Evolutionary conservation across 2,888 invertebrate genomes (phyloP), one percentile per base, ranked within the genome.

Genomic region (Nudaria mundana): DNA sequence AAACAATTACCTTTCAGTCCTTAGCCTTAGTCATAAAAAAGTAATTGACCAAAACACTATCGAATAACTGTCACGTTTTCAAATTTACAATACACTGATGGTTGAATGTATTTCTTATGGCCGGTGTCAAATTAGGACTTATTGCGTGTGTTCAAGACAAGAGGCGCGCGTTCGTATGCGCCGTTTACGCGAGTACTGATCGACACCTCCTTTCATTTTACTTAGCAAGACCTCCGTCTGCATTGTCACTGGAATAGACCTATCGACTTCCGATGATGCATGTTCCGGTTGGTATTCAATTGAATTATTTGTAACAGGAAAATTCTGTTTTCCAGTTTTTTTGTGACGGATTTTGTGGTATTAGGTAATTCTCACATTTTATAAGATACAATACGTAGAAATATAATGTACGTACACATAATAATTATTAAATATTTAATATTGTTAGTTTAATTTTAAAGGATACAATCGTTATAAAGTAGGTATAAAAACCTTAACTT

Each of bases 171-270:
- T 77, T 81, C 73, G 68, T 48, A 40, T 66, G 59, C 70, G 66
- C 64, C 70, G 64, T 59, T 67, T 76, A 66, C 86, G 81, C 84
- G 81, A 69, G 70, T 57, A 87, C 87, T 87, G 79, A 77, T 59
- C 55, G 48, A n/a, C 48, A 60, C 40, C 56, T 63, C 58, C 62
- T 70, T 66, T 72, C 78, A 83, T 81, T 79, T 84, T 83, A 81
- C 80, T 75, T 64, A 48, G 45, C 50, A 40, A 72, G 67, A 70
- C 71, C 65, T 69, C 67, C 62, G 55, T 46, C 53, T 60, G 48
- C 49, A 63, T 71, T 66, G 70, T 65, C 70, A 71, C 54, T 69
- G 46, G 52, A 66, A 62, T 41, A 49, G 43, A 52, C 48, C 45
- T 37, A 36, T 43, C 28, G 68, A 76, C 81, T 82, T 86, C 84